These are phyloP conservation scores for Esox lucius DNA, from an alignment of 2,797 vertebrate genomes.

Conservation along the genomic window DNA sequence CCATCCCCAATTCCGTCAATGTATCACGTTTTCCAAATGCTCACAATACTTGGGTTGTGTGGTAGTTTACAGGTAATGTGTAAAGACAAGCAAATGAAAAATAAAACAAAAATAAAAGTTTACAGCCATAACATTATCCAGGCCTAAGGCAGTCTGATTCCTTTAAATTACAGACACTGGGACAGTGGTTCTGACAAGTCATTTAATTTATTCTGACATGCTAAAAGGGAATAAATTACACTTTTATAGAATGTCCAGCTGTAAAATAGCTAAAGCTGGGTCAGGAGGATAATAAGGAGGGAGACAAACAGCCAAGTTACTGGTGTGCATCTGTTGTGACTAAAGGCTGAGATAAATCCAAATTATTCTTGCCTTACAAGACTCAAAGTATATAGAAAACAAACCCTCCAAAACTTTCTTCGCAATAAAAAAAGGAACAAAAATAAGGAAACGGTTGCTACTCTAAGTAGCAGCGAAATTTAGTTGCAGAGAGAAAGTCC, in stretches of 20 bases:
- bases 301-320: constrained; percentile 38
- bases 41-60: constrained; percentile 24
- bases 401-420: constrained; percentile 48
- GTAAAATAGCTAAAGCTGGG: constrained; percentile 78
- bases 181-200: constrained; percentile 60
- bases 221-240: constrained; percentile 89
- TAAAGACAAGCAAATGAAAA: constrained; percentile 5
- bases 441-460: constrained; percentile 29
- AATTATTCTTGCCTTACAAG: constrained; percentile 70
- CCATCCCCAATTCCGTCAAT: background rate
- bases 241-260: constrained; percentile 77
- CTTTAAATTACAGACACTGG: constrained; percentile 58
- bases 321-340: constrained; percentile 61
- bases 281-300: constrained; percentile 63
- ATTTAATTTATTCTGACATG: constrained; percentile 80
- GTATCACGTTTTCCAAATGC: background rate
- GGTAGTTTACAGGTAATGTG: constrained; percentile 19
- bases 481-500: constrained; percentile 57
- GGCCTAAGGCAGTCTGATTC: constrained; percentile 14
- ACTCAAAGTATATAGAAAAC: constrained; percentile 66
- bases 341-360: constrained; percentile 65
- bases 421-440: constrained; percentile 33
- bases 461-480: constrained; percentile 40
- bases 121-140: background rate
- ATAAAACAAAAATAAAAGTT: background rate